Base-by-base conservation (phyloP, 2,797 vertebrate genomes). In the Sebastiscus tertius region DNA sequence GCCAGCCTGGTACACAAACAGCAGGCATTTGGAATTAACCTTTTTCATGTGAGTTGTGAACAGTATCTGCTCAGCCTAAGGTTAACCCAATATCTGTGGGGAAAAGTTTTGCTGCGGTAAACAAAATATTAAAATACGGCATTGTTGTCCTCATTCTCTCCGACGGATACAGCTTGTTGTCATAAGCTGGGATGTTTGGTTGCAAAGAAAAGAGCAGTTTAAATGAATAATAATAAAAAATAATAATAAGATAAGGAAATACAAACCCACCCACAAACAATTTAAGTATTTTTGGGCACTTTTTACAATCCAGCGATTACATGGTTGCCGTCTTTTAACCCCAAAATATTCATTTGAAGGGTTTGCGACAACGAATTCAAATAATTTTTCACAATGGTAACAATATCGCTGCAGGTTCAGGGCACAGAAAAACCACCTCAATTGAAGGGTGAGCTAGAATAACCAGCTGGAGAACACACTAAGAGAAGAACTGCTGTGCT, bases 1-100 rank as follows among this genome's bases (percentile, higher is more conserved):
- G 73, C 56, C 46, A 1, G 22, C 46, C 75, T 49, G 33, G n/a
- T 27, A 65, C 46, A 80, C 33, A 62, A 72, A 77, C 64, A 79
- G 74, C 46, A 60, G 61, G 16, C 36, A 39, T 81, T 76, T 55
- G 20, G 46, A 77, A 29, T 83, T 52, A 72, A 36, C 72, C 33
- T 67, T 39, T 54, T 81, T 75, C 29, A 54, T 56, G 29, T 55
- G 9, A 66, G 14, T 72, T 71, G 20, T 62, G 72, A 81, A 59
- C 36, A 58, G 42, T 46, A 52, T 71, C 34, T 54, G 31, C 39
- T 56, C n/a, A 61, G 36, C 16, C 70, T 70, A 63, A 76, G 56
- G 63, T 80, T 65, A 66, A 61, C 24, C 4, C 8, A 34, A 59
- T 55, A 55, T 49, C 34, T 49, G 33, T 29, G n/a, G 7, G 64